Evolutionary conservation across 2,888 invertebrate genomes (phyloP).

Genomic region (Auanema sp.): DNA sequence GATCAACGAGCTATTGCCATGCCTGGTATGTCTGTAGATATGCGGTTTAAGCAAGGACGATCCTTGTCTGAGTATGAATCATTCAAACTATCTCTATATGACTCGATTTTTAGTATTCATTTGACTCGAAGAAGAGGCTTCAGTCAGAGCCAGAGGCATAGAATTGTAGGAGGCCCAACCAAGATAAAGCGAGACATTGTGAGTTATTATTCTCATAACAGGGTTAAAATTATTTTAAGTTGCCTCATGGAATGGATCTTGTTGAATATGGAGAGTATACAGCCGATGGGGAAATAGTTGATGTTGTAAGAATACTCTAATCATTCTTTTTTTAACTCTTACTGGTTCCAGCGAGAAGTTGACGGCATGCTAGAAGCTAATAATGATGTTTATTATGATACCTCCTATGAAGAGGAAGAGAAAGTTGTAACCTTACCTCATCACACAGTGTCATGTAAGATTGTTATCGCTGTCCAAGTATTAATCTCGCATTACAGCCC

Average conservation of each 20-base stretch:
- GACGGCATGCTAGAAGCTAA: conserved; percentile 4
- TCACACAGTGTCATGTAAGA: neutral
- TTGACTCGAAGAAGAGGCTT: too few relatives aligned
- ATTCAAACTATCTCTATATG: too few relatives aligned
- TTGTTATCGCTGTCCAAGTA: neutral
- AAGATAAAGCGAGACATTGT: too few relatives aligned
- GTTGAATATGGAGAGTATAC: conserved; percentile 12
- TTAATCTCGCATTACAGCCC: neutral
- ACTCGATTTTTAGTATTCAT: too few relatives aligned
- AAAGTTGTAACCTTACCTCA: conserved; percentile 9
- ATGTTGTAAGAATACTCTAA: conserved; percentile 9
- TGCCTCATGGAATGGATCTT: conserved; percentile 9
- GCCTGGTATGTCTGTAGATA: too few relatives aligned
- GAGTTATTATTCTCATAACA: neutral
- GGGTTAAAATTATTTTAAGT: neutral
- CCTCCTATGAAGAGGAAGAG: neutral
- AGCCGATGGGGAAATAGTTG: conserved; percentile 12
- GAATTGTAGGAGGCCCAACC: too few relatives aligned
- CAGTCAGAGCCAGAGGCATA: too few relatives aligned
- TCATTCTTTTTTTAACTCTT: neutral
- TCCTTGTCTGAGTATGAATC: too few relatives aligned
- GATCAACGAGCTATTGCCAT: too few relatives aligned
- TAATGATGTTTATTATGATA: conserved; percentile 4
- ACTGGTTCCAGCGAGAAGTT: neutral
- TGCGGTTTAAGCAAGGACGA: too few relatives aligned